A percentile compares a stretch with the other conserved stretches of the same genome.
phyloP scores from a whole-genome alignment of 1,140 invertebrate genomes.

The Apocrypta bakeri region DNA sequence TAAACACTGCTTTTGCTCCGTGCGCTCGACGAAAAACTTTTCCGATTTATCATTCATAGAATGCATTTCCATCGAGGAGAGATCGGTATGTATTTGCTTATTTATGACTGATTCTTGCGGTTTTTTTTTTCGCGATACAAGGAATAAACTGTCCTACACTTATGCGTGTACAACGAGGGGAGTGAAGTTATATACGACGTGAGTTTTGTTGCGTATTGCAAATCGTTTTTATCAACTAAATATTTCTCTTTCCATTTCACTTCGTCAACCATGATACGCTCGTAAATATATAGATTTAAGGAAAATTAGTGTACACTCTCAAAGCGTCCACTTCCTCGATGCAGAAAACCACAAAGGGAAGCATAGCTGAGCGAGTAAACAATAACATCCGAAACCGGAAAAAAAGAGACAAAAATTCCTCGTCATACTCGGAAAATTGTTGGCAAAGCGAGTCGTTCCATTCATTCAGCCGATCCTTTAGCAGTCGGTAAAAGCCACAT shows the following conservation, averaged over 20 bases:
- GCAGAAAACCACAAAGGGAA: no score
- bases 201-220: background rate
- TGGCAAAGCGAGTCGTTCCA: background rate
- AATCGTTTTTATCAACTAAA: background rate
- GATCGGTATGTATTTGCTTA: background rate
- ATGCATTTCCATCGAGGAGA: background rate
- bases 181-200: background rate
- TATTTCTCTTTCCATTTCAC: no score
- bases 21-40: slow-evolving; percentile 12
- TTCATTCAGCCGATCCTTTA: background rate
- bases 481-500: slow-evolving; percentile 33
- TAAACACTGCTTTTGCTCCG: slow-evolving; percentile 9
- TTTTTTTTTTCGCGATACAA: slow-evolving; percentile 1
- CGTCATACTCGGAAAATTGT: slow-evolving; percentile 10
- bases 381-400: background rate
- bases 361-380: background rate
- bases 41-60: slow-evolving; percentile 25
- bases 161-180: background rate
- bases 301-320: background rate
- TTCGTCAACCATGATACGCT: no score
- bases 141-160: no score
- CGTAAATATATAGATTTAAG: background rate
- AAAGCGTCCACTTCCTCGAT: background rate
- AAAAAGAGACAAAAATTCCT: background rate
- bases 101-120: slow-evolving; percentile 35